Percentiles rank a stretch among this genome's conserved stretches.
phyloP scores from a whole-genome alignment of 2,797 vertebrate genomes.

The Eulemur albifrons region DNA sequence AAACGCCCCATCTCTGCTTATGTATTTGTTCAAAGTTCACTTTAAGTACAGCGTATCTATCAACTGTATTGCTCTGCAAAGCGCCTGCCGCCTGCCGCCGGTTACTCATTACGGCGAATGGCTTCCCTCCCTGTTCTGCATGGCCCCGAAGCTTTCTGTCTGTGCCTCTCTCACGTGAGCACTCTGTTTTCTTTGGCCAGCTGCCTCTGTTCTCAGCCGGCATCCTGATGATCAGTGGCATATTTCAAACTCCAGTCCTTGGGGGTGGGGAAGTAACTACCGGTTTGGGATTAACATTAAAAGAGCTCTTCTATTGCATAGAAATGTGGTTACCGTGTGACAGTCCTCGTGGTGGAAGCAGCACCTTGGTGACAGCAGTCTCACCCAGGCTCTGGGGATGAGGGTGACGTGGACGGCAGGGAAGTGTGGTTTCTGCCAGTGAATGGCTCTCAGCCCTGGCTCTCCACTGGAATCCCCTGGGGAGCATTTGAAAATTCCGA shows the following conservation, averaged over 20 bases:
- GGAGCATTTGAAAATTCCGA: neutral
- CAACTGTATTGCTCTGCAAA: constrained; percentile 42
- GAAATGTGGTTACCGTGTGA: neutral
- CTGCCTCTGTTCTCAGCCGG: constrained; percentile 19
- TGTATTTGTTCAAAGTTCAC: constrained; percentile 65
- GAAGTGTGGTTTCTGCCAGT: neutral
- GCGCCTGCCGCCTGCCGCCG: neutral
- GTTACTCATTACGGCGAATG: constrained; percentile 30
- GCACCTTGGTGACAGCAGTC: neutral
- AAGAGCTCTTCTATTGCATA: neutral
- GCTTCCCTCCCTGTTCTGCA: neutral
- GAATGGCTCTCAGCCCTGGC: neutral
- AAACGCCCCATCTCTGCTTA: constrained; percentile 39
- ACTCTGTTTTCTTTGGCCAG: constrained; percentile 11
- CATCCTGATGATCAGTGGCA: neutral
- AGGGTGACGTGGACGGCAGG: too few relatives aligned
- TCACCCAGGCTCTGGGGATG: neutral
- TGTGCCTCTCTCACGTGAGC: neutral
- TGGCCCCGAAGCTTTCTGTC: neutral
- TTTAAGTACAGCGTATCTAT: constrained; percentile 49
- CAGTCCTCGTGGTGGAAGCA: neutral
- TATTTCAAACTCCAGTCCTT: neutral
- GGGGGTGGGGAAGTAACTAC: neutral
- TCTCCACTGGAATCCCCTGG: neutral
- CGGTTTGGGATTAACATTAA: neutral